Base-by-base conservation (phyloP, 2,888 invertebrate genomes). In the Drosophila gaucha region DNA sequence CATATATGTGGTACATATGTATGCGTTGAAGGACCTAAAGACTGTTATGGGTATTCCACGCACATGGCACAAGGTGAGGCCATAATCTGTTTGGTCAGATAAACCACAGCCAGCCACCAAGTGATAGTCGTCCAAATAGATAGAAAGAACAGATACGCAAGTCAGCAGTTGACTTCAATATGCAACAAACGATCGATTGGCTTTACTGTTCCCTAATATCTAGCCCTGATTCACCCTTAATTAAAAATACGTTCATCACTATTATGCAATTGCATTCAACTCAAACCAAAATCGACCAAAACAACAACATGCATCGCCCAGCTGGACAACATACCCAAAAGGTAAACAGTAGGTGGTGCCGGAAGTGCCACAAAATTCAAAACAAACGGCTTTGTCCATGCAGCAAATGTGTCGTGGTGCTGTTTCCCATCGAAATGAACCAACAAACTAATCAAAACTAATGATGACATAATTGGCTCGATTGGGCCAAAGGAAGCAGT, bases 391-490 rank as follows among this genome's bases (percentile, higher is more conserved):
- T 55, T 76, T 74, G 51, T 59, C 38, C 8, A n/a, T n/a, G n/a
- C n/a, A n/a, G n/a, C n/a, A n/a, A n/a, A n/a, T n/a, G n/a, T n/a
- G n/a, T n/a, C n/a, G n/a, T n/a, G n/a, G 28, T 58, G 44, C 50
- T 50, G 73, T 65, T 82, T 87, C 87, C 74, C 88, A 87, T 83
- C 87, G 73, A 68, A 70, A 67, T 80, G 71, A 75, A 64, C 54
- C 66, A 59, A 69, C 66, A 76, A 69, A 78, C 72, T 73, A 78
- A 82, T 80, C 74, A 77, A 71, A 76, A 67, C 82, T 88, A 85
- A 88, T 89, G 89, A 89, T 88, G 88, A 85, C 89, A 85, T 89
- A 89, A 90, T 89, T 89, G 86, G 80, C 86, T 80, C 84, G 73
- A 78, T 85, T 51, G 46, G 38, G 46, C 43, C 62, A 58, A 63